These are phyloP conservation scores for Aethina tumida DNA, from an alignment of 1,140 invertebrate species.

Conservation along the genomic window DNA sequence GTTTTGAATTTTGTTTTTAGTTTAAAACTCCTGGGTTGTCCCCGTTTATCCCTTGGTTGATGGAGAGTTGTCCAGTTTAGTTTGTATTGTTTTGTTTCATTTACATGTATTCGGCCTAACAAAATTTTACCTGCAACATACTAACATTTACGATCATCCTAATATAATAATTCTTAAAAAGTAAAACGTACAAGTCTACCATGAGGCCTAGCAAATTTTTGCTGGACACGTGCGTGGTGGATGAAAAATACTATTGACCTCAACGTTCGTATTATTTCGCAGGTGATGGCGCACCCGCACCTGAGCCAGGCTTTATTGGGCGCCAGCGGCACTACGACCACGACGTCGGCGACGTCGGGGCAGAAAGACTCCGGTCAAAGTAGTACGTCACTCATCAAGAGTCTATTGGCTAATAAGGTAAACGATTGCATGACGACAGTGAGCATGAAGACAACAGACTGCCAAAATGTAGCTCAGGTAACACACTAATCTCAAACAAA, in stretches of 20 bases:
- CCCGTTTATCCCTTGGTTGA: no score
- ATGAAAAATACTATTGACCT: not conserved
- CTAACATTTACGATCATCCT: no score
- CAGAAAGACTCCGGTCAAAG: slow-evolving; percentile 28
- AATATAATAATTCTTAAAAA: no score
- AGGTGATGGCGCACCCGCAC: slow-evolving; percentile 52
- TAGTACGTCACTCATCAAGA: slow-evolving; percentile 68
- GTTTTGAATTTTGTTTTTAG: no score
- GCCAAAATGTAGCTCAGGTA: slow-evolving; percentile 39
- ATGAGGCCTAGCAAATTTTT: no score
- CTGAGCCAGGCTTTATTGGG: slow-evolving; percentile 49
- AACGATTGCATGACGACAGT: slow-evolving; percentile 50
- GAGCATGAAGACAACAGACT: slow-evolving; percentile 36
- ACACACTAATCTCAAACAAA: slow-evolving; percentile 33
- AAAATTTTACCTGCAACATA: no score
- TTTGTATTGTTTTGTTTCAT: no score
- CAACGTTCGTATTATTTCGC: slow-evolving; percentile 3
- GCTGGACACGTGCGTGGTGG: no score
- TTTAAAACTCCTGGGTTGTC: no score
- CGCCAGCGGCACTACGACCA: slow-evolving; percentile 36
- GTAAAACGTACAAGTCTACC: no score
- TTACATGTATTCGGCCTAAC: no score
- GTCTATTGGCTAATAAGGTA: slow-evolving; percentile 77
- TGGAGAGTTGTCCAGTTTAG: no score
- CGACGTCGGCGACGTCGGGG: slow-evolving; percentile 35